A percentile compares a stretch with the other conserved stretches of the same genome.
phyloP scores from a whole-genome alignment of 2,888 invertebrate genomes.

The Drosophila parthenogenetica region DNA sequence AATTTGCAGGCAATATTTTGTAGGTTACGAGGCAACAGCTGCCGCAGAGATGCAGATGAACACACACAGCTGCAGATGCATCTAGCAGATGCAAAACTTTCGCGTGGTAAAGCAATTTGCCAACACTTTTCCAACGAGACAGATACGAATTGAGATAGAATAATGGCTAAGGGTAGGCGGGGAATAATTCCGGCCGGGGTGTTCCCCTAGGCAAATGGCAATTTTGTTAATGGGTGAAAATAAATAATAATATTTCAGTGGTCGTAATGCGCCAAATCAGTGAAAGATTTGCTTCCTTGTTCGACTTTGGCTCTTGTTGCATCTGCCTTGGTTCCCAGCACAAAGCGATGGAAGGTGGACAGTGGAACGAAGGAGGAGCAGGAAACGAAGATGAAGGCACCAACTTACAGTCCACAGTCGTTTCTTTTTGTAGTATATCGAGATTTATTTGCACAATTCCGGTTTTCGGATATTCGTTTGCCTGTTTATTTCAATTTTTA shows the following conservation, averaged over 20 bases:
- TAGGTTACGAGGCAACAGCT: constrained; percentile 71
- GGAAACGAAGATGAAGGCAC: constrained; percentile 39
- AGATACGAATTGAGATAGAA: neutral
- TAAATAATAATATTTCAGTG: constrained; percentile 74
- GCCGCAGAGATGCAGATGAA: constrained; percentile 20
- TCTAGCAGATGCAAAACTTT: constrained; percentile 44
- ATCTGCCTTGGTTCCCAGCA: constrained; percentile 36
- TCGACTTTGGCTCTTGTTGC: constrained; percentile 24
- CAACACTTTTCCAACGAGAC: constrained; percentile 17
- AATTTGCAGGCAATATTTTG: constrained; percentile 53
- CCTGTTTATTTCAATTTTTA: constrained; percentile 64
- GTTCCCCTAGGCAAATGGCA: constrained; percentile 52
- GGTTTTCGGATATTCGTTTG: constrained; percentile 67
- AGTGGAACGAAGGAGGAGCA: constrained; percentile 29
- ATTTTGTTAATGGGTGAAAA: constrained; percentile 75
- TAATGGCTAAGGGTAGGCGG: neutral
- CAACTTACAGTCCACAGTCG: constrained; percentile 30
- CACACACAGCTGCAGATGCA: constrained; percentile 19
- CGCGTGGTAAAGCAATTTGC: constrained; percentile 39
- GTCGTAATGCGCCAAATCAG: constrained; percentile 64
- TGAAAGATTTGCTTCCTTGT: constrained; percentile 67
- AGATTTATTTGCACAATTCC: constrained; percentile 81
- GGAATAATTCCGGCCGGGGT: constrained; percentile 15
- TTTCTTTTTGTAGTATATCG: constrained; percentile 52
- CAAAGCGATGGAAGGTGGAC: constrained; percentile 17